These are phyloP conservation scores for Petrophora chlorosata DNA, from an alignment of 2,888 invertebrate species.

Conservation along the genomic window DNA sequence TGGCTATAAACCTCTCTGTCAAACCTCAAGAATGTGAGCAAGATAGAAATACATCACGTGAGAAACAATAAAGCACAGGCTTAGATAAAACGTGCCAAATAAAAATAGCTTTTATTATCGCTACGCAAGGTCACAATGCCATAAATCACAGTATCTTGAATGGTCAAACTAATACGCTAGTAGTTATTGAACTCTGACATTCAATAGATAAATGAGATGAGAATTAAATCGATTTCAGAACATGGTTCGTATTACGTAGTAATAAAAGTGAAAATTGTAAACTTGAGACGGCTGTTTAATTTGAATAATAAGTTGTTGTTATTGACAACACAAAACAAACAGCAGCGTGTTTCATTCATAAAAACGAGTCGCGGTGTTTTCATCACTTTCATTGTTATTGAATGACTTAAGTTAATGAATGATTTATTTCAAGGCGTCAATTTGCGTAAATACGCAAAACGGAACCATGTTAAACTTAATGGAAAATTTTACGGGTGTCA, in stretches of 20 bases:
- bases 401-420: slow-evolving; percentile 33
- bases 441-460: slow-evolving; percentile 18
- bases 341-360: slow-evolving; percentile 47
- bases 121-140: slow-evolving; percentile 36
- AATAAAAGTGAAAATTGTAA: slow-evolving; percentile 35
- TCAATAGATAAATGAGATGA: slow-evolving; percentile 39
- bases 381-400: slow-evolving; percentile 38
- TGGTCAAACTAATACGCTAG: slow-evolving; percentile 40
- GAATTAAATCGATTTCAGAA: slow-evolving; percentile 13
- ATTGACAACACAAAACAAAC: slow-evolving; percentile 44
- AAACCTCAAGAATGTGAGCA: slow-evolving; percentile 1
- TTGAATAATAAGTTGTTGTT: slow-evolving; percentile 37
- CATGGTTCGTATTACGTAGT: slow-evolving; percentile 25
- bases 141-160: slow-evolving; percentile 28
- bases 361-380: slow-evolving; percentile 41
- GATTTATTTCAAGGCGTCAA: slow-evolving; percentile 30
- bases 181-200: slow-evolving; percentile 45
- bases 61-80: slow-evolving; percentile 13
- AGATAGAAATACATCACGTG: slow-evolving; percentile 9
- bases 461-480: slow-evolving; percentile 24
- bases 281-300: slow-evolving; percentile 27
- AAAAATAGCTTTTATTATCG: slow-evolving; percentile 39
- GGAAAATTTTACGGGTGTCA: slow-evolving; percentile 29
- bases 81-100: slow-evolving; percentile 13
- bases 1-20: slow-evolving; percentile 5